These are phyloP conservation scores for Montipora foliosa DNA, from an alignment of 64 coral and sea anemone species.

Conservation along the genomic window DNA sequence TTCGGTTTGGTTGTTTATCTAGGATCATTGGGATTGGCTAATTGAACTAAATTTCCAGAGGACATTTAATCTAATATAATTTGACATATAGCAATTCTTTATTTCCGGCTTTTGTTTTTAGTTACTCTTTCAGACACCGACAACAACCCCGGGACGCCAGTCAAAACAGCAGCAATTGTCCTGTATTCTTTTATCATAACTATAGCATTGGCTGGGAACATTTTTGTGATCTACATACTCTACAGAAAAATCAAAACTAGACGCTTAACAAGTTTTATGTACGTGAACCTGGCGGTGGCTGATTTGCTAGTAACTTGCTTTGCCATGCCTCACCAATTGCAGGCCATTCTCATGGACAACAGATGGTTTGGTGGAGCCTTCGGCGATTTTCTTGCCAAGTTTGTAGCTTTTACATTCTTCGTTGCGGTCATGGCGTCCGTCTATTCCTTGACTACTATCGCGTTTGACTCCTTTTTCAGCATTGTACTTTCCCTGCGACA, in stretches of 20 bases:
- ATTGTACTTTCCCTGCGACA: not conserved
- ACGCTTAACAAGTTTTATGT: slow-evolving; percentile 47
- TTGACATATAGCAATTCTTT: too few relatives aligned
- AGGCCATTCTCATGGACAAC: not conserved
- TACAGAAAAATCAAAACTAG: not conserved
- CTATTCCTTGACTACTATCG: not conserved
- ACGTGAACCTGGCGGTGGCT: slow-evolving; percentile 29
- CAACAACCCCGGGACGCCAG: not conserved
- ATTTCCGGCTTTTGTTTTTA: too few relatives aligned
- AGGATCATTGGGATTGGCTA: too few relatives aligned
- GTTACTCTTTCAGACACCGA: not conserved
- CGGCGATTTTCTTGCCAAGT: not conserved
- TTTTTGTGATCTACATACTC: slow-evolving; percentile 31
- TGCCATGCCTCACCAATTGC: slow-evolving; percentile 8
- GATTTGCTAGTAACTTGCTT: slow-evolving; percentile 20
- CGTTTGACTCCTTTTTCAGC: slow-evolving; percentile 31
- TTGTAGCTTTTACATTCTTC: not conserved
- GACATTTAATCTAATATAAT: too few relatives aligned
- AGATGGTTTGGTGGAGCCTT: slow-evolving; percentile 17
- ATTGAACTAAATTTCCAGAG: too few relatives aligned
- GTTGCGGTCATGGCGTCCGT: slow-evolving; percentile 1
- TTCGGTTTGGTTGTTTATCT: too few relatives aligned
- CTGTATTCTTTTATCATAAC: not conserved
- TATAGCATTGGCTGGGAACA: slow-evolving; percentile 5
- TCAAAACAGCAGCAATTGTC: not conserved